Evolutionary conservation across 1,140 invertebrate species (phyloP), one percentile per base, ranked within the genome.

Genomic region (Pogonognathellus flavescens): DNA sequence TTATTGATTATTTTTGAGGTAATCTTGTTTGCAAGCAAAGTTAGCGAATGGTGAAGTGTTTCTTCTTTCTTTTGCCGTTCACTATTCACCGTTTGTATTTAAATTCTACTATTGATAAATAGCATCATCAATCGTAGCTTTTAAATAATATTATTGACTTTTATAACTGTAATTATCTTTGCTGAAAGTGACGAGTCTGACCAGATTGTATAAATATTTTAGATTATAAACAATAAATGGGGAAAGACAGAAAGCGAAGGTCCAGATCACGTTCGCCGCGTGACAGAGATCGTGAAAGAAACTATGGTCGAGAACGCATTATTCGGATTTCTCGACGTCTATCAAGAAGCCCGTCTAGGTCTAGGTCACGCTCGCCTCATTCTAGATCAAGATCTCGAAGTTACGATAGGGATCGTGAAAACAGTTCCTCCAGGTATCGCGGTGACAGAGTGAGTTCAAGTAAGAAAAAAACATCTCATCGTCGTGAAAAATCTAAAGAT

Each of bases 191-290:
- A 41, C 31, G 31, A 41, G 31, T 1, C 6, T 41, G 31, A 41
- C 6, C 31, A 41, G 31, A 41, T 41, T 41, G 31, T 41, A 41
- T 41, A 41, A 41, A 3, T 41, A 41, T 41, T 41, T 41, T 41
- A 41, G 31, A 41, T 41, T 41, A 41, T 41, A 41, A n/a, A n/a
- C n/a, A n/a, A n/a, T n/a, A n/a, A 25, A 85, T 85, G 84, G 84
- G 84, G 11, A 85, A 85, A 70, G 84, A 85, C 9, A 85, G 80
- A 60, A 85, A 85, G 18, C 76, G 76, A 11, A 55, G 84, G n/a
- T 62, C 72, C n/a, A 49, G 84, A 14, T 85, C 84, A 13, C 76
- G 76, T 2, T 20, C 22, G 16, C 20, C 22, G 16, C 20, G 57
- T 9, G 52, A 60, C 6, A 60, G 80, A 25, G 52, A 57, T 25